phyloP scores from a whole-genome alignment of 2,797 vertebrate genomes.

The Crax fasciolata region DNA sequence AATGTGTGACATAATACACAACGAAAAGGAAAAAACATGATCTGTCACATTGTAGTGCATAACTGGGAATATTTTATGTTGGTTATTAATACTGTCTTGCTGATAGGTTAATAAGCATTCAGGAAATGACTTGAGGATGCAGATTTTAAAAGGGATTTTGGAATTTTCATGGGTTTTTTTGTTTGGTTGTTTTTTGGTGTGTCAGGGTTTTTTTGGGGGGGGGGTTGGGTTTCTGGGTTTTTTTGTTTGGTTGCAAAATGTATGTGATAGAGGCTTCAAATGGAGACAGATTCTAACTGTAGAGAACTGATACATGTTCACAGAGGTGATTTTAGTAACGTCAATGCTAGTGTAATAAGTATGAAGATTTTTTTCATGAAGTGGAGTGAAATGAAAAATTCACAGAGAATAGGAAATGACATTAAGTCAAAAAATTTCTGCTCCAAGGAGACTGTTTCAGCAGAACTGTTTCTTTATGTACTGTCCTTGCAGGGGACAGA shows the following conservation, averaged over 20 bases:
- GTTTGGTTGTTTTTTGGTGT: not conserved
- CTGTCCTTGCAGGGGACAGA: not conserved
- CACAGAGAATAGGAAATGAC: not conserved
- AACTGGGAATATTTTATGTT: not conserved
- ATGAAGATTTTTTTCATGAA: not conserved
- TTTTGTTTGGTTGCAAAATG: not conserved
- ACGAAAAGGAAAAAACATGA: not conserved
- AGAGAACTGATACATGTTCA: not conserved
- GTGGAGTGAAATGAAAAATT: fast-evolving
- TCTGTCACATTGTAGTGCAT: not conserved
- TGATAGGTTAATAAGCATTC: not conserved
- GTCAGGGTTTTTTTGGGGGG: not conserved
- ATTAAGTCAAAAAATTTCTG: not conserved
- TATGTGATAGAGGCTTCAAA: not conserved
- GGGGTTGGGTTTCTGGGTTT: not conserved
- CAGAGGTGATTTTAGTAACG: not conserved
- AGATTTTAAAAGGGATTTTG: not conserved
- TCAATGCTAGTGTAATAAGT: not conserved
- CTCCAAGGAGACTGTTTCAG: not conserved
- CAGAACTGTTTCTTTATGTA: not conserved
- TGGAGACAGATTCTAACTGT: not conserved
- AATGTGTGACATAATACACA: not conserved
- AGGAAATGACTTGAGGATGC: not conserved
- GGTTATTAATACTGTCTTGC: not conserved
- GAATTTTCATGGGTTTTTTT: not conserved